These are phyloP conservation scores for Galagoides demidoff DNA, from an alignment of 2,797 vertebrate genomes.

Conservation along the genomic window DNA sequence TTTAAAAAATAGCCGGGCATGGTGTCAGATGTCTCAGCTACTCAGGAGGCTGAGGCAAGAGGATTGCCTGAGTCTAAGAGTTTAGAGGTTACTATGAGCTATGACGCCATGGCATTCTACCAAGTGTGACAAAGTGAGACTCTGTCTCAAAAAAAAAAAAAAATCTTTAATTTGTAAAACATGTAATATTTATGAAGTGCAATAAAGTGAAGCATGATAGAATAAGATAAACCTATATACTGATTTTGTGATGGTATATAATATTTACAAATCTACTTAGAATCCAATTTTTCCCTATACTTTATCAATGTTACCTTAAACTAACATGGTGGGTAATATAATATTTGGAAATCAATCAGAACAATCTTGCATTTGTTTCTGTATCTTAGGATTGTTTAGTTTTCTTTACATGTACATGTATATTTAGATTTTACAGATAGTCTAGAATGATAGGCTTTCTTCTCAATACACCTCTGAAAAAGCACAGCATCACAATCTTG, in stretches of 20 bases:
- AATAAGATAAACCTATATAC: neutral
- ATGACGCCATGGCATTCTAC: too few species aligned
- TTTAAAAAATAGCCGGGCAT: too few species aligned
- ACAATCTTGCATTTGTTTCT: neutral
- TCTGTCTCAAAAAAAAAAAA: too few species aligned
- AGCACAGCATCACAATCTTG: neutral
- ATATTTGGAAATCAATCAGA: conserved; percentile 28
- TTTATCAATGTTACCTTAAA: neutral
- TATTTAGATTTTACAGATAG: neutral
- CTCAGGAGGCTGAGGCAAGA: too few species aligned
- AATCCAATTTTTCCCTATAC: neutral
- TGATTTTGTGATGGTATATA: neutral
- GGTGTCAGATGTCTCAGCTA: too few species aligned
- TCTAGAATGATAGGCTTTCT: neutral
- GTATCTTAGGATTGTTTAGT: conserved; percentile 6
- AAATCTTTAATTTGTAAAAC: neutral
- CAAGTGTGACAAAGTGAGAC: too few species aligned
- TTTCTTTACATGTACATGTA: neutral
- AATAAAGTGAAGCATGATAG: neutral
- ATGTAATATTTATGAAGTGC: neutral
- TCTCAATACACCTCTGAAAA: neutral
- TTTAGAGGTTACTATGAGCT: too few species aligned
- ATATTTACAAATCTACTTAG: neutral
- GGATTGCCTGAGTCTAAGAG: too few species aligned
- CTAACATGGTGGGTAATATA: neutral